phyloP scores from a whole-genome alignment of 2,888 invertebrate genomes.

The Eulithis testata region DNA sequence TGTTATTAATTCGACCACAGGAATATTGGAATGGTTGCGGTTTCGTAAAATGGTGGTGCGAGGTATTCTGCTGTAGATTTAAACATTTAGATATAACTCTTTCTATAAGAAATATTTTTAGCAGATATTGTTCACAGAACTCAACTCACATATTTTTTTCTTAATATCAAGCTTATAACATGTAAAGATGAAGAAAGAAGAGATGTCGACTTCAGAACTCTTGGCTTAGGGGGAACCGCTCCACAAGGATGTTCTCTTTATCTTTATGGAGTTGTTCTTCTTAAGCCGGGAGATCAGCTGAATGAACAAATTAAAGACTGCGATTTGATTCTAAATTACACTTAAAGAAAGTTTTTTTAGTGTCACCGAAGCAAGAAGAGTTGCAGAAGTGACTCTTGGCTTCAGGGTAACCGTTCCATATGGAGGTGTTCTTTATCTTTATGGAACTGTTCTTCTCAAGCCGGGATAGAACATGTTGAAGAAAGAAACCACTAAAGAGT shows the following conservation, averaged over 20 bases:
- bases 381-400: not conserved
- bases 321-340: too few species aligned
- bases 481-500: not conserved
- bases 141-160: too few species aligned
- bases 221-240: not conserved
- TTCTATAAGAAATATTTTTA: too few species aligned
- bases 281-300: not conserved
- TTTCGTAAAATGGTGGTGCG: slow-evolving; percentile 1
- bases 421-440: not conserved
- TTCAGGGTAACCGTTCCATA: not conserved
- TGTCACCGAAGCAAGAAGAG: too few species aligned
- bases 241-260: not conserved
- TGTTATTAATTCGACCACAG: slow-evolving; percentile 12
- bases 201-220: not conserved
- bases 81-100: not conserved
- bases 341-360: too few species aligned
- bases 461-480: not conserved
- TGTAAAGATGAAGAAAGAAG: too few species aligned
- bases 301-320: not conserved
- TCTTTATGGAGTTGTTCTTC: slow-evolving; percentile 7
- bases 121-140: too few species aligned
- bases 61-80: not conserved
- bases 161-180: too few species aligned
- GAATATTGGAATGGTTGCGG: slow-evolving; percentile 6
- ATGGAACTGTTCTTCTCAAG: not conserved